phyloP scores from a whole-genome alignment of 2,113 vertebrate species.

The Rousettus leschenaultii region DNA sequence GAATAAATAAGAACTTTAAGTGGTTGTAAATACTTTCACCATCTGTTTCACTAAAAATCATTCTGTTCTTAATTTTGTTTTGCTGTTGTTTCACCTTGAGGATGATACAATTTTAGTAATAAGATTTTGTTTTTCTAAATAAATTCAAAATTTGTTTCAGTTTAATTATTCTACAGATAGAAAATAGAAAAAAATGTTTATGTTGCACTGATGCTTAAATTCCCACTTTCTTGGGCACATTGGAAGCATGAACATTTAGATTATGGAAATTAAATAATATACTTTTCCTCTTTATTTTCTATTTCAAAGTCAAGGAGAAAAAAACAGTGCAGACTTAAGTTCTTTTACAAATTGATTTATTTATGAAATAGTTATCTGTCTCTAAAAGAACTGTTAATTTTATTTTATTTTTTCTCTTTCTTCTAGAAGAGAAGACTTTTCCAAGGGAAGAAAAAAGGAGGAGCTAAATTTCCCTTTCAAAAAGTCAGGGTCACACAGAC shows the following conservation, averaged over 20 bases:
- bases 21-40: slow-evolving; percentile 13
- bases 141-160: neutral
- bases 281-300: neutral
- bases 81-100: neutral
- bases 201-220: neutral
- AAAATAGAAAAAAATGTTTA: neutral
- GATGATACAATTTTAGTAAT: neutral
- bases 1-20: neutral
- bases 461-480: neutral
- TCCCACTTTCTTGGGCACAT: neutral
- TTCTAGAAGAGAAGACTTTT: neutral
- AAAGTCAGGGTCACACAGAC: neutral
- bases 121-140: neutral
- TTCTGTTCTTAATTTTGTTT: slow-evolving; percentile 34
- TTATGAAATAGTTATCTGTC: neutral
- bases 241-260: neutral
- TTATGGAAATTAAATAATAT: neutral
- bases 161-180: neutral
- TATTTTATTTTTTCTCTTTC: neutral
- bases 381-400: neutral
- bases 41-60: slow-evolving; percentile 1
- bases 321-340: neutral
- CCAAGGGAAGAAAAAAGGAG: neutral
- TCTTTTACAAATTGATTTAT: neutral
- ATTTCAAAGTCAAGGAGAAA: slow-evolving; percentile 20